Evolutionary conservation across 2,113 vertebrate genomes (phyloP), one percentile per base, ranked within the genome.

Genomic region (Macquaria ambigua): DNA sequence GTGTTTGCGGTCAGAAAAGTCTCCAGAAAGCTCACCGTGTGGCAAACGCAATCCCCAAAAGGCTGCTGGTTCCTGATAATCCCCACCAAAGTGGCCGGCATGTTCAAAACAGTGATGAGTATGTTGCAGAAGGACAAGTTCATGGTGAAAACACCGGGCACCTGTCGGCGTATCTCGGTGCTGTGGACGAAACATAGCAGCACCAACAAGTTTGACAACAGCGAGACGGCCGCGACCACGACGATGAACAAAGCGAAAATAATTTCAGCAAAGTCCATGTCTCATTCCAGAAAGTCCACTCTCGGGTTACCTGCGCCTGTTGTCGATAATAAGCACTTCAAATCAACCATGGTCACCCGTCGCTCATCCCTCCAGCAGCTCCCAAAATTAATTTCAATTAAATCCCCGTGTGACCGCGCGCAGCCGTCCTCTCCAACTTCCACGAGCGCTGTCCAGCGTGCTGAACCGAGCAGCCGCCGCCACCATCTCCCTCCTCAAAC

Each of bases 51-150:
- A 31, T 96, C 96, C 43, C 96, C 96, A 41, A 96, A 95, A 0
- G 96, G 96, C 81, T 96, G 96, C 89, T 95, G 95, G 84, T 89
- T 88, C 81, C 92, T 92, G 86, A 97, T 85, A 73, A 96, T 94
- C 46, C 96, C 95, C 89, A 96, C 88, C 81, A 96, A 71, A 1
- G 96, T 97, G 85, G 96, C 95, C 71, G 96, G 96, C 97, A 97
- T 96, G 95, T 97, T 96, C 28, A 96, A 84, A 4, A 96, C 91
- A 0, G 95, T 96, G 84, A 96, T 96, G 73, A 97, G 96, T 61
- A 96, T 95, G 94, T 97, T 97, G 96, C 97, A 96, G 80, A 96
- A 94, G 15, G 96, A 97, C 92, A 96, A 87, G 92, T 96, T 97
- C 94, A 96, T 96, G 93, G 94, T 97, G 93, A 96, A 96, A 18